Evolutionary conservation across 35 echinoderm and acorn worm genomes (phyloP).

Genomic region (Eucidaris tribuloides): DNA sequence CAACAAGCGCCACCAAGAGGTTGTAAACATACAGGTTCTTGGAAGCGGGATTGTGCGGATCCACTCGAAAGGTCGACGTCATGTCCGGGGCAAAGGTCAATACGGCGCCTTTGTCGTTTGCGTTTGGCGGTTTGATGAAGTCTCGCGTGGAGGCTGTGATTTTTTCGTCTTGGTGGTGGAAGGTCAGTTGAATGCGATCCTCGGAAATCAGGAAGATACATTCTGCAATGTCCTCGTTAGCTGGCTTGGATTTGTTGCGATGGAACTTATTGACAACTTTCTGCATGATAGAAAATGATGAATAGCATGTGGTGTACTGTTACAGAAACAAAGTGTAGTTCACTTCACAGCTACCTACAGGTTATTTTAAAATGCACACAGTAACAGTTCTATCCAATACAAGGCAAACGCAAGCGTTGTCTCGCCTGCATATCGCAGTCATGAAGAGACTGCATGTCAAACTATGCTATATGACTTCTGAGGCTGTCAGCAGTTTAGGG

Average conservation of each 20-base stretch:
- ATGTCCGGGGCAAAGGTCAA: constrained; percentile 79
- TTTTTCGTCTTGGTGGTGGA: constrained; percentile 95
- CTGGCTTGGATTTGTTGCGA: constrained; percentile 55
- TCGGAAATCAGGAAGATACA: constrained; percentile 83
- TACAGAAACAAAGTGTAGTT: no score
- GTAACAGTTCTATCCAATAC: no score
- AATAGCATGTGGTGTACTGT: no score
- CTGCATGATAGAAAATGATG: constrained; percentile 40
- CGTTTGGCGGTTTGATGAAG: constrained; percentile 96
- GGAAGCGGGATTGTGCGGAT: constrained; percentile 62
- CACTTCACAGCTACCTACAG: no score
- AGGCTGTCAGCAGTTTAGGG: no score
- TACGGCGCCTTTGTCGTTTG: constrained; percentile 93
- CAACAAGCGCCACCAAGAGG: constrained; percentile 72
- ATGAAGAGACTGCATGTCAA: no score
- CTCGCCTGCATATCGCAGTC: no score
- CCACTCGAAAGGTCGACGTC: constrained; percentile 94
- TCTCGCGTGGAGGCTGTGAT: constrained; percentile 87
- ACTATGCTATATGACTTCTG: no score
- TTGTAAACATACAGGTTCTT: constrained; percentile 91
- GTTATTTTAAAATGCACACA: no score
- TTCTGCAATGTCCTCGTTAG: constrained; percentile 89
- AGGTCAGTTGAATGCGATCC: constrained; percentile 92
- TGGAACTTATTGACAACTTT: constrained; percentile 92
- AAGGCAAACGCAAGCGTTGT: no score